Evolutionary conservation across 2,797 vertebrate genomes (phyloP).

Genomic region (Gadopsis bispinosus): DNA sequence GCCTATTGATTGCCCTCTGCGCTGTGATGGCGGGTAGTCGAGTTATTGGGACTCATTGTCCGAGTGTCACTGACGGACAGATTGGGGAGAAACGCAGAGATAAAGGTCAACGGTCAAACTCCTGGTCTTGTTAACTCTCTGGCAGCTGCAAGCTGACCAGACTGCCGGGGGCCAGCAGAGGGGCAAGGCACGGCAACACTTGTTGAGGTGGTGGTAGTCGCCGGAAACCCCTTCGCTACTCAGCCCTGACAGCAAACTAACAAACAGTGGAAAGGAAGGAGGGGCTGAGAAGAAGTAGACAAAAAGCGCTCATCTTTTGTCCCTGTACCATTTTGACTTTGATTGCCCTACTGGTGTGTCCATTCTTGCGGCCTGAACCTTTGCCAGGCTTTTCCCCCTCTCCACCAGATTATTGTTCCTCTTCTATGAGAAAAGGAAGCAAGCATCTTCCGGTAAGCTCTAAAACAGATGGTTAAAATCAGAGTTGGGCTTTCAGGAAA

Average conservation of each 20-base stretch:
- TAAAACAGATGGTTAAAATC: slow-evolving; percentile 28
- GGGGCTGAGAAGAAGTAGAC: neutral
- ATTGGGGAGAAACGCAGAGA: slow-evolving; percentile 58
- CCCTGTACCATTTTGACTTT: slow-evolving; percentile 24
- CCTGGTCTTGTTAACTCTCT: slow-evolving; percentile 63
- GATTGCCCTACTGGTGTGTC: slow-evolving; percentile 30
- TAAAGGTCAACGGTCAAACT: slow-evolving; percentile 75
- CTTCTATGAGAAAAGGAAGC: slow-evolving; percentile 27
- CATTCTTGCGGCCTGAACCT: slow-evolving; percentile 30
- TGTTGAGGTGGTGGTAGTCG: slow-evolving; percentile 6
- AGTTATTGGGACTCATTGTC: slow-evolving; percentile 72
- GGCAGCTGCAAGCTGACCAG: slow-evolving; percentile 70
- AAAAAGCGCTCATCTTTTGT: slow-evolving; percentile 20
- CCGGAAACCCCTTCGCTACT: slow-evolving; percentile 5
- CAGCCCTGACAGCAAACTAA: slow-evolving; percentile 28
- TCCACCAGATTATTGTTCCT: slow-evolving; percentile 29
- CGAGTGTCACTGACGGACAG: slow-evolving; percentile 58
- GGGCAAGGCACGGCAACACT: slow-evolving; percentile 34
- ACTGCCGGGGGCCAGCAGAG: slow-evolving; percentile 32
- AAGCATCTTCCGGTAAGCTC: slow-evolving; percentile 35
- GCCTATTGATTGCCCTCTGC: slow-evolving; percentile 40
- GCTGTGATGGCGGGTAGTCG: slow-evolving; percentile 36
- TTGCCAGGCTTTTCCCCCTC: slow-evolving; percentile 26
- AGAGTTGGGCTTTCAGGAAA: slow-evolving; percentile 16
- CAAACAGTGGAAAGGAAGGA: slow-evolving; percentile 14